A percentile compares a stretch with the other conserved stretches of the same genome.
Evolutionary conservation across 2,113 vertebrate genomes (phyloP).

Genomic region (Nymphicus hollandicus): DNA sequence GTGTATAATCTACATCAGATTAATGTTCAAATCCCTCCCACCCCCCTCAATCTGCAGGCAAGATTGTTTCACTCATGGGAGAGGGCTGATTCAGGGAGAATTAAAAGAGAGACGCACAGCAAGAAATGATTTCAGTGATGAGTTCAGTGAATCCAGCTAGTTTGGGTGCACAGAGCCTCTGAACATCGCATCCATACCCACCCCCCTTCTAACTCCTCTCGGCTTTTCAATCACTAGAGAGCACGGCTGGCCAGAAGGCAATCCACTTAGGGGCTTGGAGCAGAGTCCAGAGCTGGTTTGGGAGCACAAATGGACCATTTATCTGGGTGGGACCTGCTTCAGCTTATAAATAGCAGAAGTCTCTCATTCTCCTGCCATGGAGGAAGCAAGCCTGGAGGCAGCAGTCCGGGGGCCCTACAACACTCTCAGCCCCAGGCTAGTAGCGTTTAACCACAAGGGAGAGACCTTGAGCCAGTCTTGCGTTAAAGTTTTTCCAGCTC

Average conservation of each 20-base stretch:
- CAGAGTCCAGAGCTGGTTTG: background rate
- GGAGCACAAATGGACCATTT: constrained; percentile 17
- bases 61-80: constrained; percentile 67
- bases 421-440: background rate
- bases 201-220: background rate
- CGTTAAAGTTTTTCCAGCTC: background rate
- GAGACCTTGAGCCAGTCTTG: constrained; percentile 29
- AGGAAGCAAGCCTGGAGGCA: background rate
- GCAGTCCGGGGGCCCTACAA: background rate
- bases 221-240: constrained; percentile 4
- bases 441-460: constrained; percentile 43
- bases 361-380: background rate
- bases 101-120: constrained; percentile 73
- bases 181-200: constrained; percentile 9
- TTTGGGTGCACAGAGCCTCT: constrained; percentile 57
- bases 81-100: constrained; percentile 72
- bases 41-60: constrained; percentile 72
- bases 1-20: constrained; percentile 78
- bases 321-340: constrained; percentile 9
- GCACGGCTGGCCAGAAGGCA: constrained; percentile 39
- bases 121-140: constrained; percentile 68
- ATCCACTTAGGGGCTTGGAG: constrained; percentile 59
- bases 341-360: background rate
- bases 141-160: constrained; percentile 71
- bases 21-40: constrained; percentile 73